Evolutionary conservation across 2,888 invertebrate species (phyloP).

Genomic region (Eupithecia subfuscata): DNA sequence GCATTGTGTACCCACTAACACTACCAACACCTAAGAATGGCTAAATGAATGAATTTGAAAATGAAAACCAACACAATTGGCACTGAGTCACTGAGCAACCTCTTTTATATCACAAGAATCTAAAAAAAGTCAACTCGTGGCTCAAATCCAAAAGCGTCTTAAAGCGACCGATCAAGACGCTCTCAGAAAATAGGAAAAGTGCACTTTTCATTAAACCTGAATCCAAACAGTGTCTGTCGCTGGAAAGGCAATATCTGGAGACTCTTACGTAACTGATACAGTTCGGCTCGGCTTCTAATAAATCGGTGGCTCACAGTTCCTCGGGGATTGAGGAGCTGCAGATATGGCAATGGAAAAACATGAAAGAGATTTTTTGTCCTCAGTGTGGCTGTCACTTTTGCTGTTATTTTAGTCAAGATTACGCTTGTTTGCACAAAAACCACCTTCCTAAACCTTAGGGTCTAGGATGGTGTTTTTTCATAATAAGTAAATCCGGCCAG

Average conservation of each 20-base stretch:
- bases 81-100: not conserved
- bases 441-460: no score
- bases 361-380: not conserved
- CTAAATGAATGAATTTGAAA: no score
- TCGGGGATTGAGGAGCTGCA: constrained; percentile 27
- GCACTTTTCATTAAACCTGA: constrained; percentile 39
- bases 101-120: not conserved
- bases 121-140: not conserved
- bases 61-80: not conserved
- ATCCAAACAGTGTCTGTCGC: constrained; percentile 37
- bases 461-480: no score
- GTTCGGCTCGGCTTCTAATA: constrained; percentile 63
- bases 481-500: no score
- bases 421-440: no score
- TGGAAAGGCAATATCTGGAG: constrained; percentile 42
- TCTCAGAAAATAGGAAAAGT: constrained; percentile 23
- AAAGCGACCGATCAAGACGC: constrained; percentile 4
- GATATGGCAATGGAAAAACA: not conserved
- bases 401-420: not conserved
- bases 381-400: constrained; percentile 2
- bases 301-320: constrained; percentile 58
- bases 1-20: no score
- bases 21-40: no score
- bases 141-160: not conserved
- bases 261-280: constrained; percentile 73